Percentiles rank a stretch among this genome's conserved stretches.
phyloP scores from a whole-genome alignment of 2,113 vertebrate genomes.

The Ophthalmotilapia sp. region DNA sequence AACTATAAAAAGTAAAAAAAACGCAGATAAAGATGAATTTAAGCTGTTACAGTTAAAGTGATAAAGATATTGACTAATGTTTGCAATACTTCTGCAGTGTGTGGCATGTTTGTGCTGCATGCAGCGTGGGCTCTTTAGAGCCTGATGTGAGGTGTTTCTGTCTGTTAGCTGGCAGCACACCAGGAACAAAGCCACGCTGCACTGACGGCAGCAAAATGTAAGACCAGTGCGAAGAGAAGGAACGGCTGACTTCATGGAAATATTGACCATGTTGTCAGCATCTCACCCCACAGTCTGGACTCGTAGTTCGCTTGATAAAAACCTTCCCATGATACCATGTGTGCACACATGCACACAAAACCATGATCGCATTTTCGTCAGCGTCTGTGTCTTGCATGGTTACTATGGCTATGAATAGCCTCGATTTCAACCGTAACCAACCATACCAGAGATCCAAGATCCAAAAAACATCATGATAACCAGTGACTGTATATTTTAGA shows the following conservation, averaged over 20 bases:
- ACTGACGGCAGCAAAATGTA: slow-evolving; percentile 8
- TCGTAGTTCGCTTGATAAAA: slow-evolving; percentile 47
- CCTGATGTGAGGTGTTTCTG: background rate
- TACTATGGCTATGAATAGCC: slow-evolving; percentile 20
- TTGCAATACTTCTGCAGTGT: background rate
- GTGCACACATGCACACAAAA: background rate
- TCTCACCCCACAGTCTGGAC: slow-evolving; percentile 33
- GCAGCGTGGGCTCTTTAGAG: background rate
- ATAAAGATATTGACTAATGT: background rate
- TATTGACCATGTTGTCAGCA: slow-evolving; percentile 36
- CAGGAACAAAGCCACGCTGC: background rate
- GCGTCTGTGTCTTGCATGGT: slow-evolving; percentile 36
- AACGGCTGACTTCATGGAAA: slow-evolving; percentile 55
- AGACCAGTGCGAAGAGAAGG: slow-evolving; percentile 4
- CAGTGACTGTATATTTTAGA: slow-evolving; percentile 28
- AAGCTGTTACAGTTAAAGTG: background rate
- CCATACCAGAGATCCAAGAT: background rate
- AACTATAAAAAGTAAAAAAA: background rate
- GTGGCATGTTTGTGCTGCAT: background rate
- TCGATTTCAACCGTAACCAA: slow-evolving; percentile 28
- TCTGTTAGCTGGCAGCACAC: background rate
- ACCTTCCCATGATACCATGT: slow-evolving; percentile 37
- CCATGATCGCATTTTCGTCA: slow-evolving; percentile 10
- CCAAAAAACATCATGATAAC: slow-evolving; percentile 24
- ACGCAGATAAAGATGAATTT: background rate